Percentiles rank a stretch among this genome's conserved stretches.
These are phyloP conservation scores for Aphelocoma coerulescens DNA, from an alignment of 2,113 vertebrate species.

Conservation along the genomic window DNA sequence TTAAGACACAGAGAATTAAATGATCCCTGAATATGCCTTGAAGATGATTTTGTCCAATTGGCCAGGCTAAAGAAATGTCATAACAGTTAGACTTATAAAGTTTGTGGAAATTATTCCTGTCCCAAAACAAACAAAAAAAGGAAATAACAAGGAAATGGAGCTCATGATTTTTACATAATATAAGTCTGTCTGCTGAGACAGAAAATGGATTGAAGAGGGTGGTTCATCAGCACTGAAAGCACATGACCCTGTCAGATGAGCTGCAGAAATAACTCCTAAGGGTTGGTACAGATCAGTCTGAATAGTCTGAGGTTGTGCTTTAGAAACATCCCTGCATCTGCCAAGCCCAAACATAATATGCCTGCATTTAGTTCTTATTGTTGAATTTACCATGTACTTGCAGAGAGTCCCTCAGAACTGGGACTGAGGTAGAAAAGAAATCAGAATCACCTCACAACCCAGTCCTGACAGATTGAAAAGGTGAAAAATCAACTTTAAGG, in stretches of 20 bases:
- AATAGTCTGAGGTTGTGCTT: background rate
- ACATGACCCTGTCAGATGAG: background rate
- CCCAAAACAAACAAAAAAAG: background rate
- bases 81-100: background rate
- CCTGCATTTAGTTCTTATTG: background rate
- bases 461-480: background rate
- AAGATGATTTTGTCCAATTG: background rate
- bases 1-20: background rate
- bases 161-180: background rate
- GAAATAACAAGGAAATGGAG: background rate
- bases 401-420: background rate
- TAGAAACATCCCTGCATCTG: background rate
- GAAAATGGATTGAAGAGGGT: background rate
- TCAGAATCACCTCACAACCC: background rate
- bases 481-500: background rate
- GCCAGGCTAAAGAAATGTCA: background rate
- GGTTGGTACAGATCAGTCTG: background rate
- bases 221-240: background rate
- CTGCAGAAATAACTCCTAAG: background rate
- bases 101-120: background rate
- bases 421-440: background rate
- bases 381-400: background rate
- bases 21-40: background rate
- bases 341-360: background rate
- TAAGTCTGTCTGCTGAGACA: background rate